Percentiles rank a stretch among this genome's conserved stretches.
phyloP scores from a whole-genome alignment of 2,113 vertebrate species.

The Vidua chalybeata region DNA sequence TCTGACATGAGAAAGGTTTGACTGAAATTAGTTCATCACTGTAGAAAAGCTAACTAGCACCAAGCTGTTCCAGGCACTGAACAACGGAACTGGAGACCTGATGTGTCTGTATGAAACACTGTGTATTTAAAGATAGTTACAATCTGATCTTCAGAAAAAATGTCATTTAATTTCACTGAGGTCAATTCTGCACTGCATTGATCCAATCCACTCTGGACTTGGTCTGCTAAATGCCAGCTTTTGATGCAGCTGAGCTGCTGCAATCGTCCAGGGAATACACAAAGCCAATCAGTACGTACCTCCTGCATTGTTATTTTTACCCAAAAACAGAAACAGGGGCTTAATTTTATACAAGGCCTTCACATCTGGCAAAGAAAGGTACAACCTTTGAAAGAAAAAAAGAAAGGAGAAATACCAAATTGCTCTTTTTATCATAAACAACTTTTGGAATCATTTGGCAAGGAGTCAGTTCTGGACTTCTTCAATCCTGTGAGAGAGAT shows the following conservation, averaged over 20 bases:
- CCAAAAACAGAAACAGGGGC: background rate
- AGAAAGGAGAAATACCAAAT: background rate
- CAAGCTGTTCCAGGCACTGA: background rate
- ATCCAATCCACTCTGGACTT: background rate
- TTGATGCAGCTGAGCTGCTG: background rate
- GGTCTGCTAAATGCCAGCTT: background rate
- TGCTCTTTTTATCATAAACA: background rate
- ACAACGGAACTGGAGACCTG: background rate
- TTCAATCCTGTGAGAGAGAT: background rate
- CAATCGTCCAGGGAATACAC: background rate
- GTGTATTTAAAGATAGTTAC: background rate
- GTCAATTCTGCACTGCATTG: background rate
- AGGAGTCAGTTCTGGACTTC: background rate
- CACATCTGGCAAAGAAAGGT: background rate
- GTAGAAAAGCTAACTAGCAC: background rate
- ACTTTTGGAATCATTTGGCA: background rate
- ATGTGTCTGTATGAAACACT: background rate
- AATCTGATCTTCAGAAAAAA: background rate
- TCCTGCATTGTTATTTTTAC: background rate
- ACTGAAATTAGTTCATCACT: background rate
- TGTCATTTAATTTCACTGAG: background rate
- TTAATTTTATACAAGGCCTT: background rate
- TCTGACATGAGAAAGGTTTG: background rate
- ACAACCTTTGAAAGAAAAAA: background rate
- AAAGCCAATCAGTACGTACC: background rate